Conservation (phyloP, 2,797 vertebrate genomes). For the Xerus rutilus region DNA sequence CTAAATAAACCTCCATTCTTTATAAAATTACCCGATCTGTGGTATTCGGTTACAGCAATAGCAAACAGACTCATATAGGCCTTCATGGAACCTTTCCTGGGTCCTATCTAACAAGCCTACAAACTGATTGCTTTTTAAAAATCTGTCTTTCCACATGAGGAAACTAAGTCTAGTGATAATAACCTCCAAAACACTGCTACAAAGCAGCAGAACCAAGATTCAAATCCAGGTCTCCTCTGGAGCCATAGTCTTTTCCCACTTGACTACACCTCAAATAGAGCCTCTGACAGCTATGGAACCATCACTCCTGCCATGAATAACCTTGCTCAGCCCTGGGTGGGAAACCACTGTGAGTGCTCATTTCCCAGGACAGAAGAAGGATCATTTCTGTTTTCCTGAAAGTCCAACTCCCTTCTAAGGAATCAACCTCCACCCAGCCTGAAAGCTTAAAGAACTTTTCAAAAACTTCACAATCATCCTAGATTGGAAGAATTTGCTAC, state of each 20-base stretch:
- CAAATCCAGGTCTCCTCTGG: neutral
- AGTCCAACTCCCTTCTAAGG: constrained; percentile 11
- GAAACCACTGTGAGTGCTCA: neutral
- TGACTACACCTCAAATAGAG: neutral
- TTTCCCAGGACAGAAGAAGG: neutral
- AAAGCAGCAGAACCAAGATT: neutral
- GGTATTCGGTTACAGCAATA: neutral
- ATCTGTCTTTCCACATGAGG: neutral
- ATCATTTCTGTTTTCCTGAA: constrained; percentile 4
- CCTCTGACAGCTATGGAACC: neutral
- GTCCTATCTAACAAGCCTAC: neutral
- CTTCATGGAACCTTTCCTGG: neutral
- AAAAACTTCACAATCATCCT: neutral
- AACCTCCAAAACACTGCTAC: neutral
- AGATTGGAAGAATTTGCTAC: neutral
- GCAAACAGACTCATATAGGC: neutral
- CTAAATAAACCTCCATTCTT: neutral
- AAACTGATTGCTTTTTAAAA: neutral
- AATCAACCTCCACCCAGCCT: neutral
- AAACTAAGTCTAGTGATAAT: neutral
- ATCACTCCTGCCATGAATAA: neutral
- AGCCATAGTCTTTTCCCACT: neutral
- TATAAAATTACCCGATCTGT: neutral
- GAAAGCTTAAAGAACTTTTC: neutral
- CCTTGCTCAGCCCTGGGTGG: neutral